A percentile compares a stretch with the other conserved stretches of the same genome.
These are phyloP conservation scores for Drosophila picticornis DNA, from an alignment of 2,888 invertebrate species.

Conservation along the genomic window DNA sequence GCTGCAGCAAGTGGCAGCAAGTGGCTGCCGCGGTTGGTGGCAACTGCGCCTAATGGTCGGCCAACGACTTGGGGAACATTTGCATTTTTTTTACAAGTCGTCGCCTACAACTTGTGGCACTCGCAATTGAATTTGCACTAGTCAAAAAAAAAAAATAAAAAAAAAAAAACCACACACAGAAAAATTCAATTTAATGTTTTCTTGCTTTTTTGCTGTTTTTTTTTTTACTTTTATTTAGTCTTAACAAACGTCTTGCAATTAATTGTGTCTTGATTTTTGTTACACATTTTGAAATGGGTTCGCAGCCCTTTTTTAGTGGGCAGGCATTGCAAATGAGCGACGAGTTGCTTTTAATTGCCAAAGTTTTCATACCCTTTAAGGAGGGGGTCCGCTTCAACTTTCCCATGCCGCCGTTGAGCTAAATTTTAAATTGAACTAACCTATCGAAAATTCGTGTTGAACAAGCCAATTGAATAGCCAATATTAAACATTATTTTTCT, in stretches of 20 bases:
- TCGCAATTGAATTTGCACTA: conserved; percentile 61
- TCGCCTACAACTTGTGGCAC: conserved; percentile 64
- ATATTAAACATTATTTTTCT: not conserved
- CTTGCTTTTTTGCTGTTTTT: not conserved
- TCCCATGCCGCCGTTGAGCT: not conserved
- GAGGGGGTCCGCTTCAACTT: not conserved
- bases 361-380: conserved; percentile 50
- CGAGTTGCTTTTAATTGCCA: conserved; percentile 69
- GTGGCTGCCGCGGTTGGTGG: conserved; percentile 55
- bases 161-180: conserved; percentile 7
- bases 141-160: conserved; percentile 20
- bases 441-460: not conserved
- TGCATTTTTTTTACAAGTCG: conserved; percentile 75
- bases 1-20: conserved; percentile 48
- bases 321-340: conserved; percentile 57
- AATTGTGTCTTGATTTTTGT: conserved; percentile 76
- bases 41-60: conserved; percentile 43
- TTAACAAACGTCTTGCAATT: conserved; percentile 73
- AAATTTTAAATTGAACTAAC: not conserved
- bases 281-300: conserved; percentile 70
- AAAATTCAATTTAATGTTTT: conserved; percentile 65
- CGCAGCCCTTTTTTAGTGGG: conserved; percentile 34
- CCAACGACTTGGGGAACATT: conserved; percentile 53
- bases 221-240: conserved; percentile 15
- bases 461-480: not conserved